phyloP scores from a whole-genome alignment of 1,140 invertebrate species.

The Phymorhynchus buccinoides region DNA sequence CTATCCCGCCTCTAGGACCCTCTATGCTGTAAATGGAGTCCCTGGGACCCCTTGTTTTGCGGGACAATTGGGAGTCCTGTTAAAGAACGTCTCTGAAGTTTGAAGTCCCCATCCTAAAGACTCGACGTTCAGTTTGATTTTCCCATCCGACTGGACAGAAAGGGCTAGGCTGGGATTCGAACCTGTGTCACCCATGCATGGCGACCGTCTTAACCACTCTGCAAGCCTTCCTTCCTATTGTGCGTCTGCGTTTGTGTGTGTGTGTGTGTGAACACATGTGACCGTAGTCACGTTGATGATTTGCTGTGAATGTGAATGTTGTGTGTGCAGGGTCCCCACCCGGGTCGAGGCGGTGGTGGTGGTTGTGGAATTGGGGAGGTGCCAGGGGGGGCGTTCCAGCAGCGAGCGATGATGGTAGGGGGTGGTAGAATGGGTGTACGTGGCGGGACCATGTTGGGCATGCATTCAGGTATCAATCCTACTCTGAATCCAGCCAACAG shows the following conservation, averaged over 20 bases:
- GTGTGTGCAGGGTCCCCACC: neutral
- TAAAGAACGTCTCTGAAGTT: neutral
- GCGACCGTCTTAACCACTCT: too few species aligned
- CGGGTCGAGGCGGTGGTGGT: neutral
- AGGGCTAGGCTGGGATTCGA: too few species aligned
- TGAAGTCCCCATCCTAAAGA: too few species aligned
- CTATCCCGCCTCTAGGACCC: too few species aligned
- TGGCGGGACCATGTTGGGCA: constrained; percentile 5
- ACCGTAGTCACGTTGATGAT: too few species aligned
- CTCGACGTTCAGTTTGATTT: too few species aligned
- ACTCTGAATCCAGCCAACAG: neutral
- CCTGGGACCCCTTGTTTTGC: too few species aligned
- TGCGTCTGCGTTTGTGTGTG: neutral
- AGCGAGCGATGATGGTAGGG: neutral
- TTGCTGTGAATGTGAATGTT: neutral
- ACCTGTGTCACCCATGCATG: neutral
- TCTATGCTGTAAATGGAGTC: too few species aligned
- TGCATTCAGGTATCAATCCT: neutral
- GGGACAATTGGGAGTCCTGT: neutral
- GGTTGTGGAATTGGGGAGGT: neutral
- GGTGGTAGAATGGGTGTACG: neutral
- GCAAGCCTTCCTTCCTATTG: too few species aligned
- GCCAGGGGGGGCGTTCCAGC: neutral
- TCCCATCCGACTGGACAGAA: too few species aligned
- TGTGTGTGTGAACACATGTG: constrained; percentile 9